A percentile compares a stretch with the other conserved stretches of the same genome.
Evolutionary conservation across 2,113 vertebrate species (phyloP).

Genomic region (Nyctereutes procyonoides): DNA sequence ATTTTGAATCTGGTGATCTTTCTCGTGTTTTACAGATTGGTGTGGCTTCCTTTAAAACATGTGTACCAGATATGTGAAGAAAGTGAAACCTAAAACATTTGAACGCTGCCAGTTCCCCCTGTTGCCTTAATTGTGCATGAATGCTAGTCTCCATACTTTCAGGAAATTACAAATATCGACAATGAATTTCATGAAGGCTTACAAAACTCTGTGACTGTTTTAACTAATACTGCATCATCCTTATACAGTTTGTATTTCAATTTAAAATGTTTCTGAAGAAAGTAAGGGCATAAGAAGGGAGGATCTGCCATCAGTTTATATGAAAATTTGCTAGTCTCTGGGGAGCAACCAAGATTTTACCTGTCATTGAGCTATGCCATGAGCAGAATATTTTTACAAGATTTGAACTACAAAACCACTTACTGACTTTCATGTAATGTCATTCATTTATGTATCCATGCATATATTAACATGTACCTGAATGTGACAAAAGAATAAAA

Average conservation of each 20-base stretch:
- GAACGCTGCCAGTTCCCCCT: neutral
- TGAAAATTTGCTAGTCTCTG: constrained; percentile 65
- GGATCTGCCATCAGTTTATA: constrained; percentile 34
- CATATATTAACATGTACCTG: neutral
- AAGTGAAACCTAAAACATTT: constrained; percentile 17
- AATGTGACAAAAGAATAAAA: constrained; percentile 61
- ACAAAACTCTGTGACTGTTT: constrained; percentile 9
- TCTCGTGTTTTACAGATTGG: neutral
- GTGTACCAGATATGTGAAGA: neutral
- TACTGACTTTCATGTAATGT: constrained; percentile 49
- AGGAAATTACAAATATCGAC: constrained; percentile 36
- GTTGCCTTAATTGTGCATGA: neutral
- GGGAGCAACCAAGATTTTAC: constrained; percentile 49
- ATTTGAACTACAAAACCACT: constrained; percentile 60
- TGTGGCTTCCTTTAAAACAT: neutral
- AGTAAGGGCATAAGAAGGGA: constrained; percentile 44
- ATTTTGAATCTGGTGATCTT: neutral
- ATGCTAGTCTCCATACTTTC: neutral
- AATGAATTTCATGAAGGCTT: constrained; percentile 45
- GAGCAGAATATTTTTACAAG: constrained; percentile 68
- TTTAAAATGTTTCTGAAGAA: constrained; percentile 62
- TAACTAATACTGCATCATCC: neutral
- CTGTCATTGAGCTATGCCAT: constrained; percentile 58
- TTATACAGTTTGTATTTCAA: constrained; percentile 58
- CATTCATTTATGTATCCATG: constrained; percentile 37